Evolutionary conservation across 2,113 vertebrate genomes (phyloP), one percentile per base, ranked within the genome.

Genomic region (Beaufortia kweichowensis): DNA sequence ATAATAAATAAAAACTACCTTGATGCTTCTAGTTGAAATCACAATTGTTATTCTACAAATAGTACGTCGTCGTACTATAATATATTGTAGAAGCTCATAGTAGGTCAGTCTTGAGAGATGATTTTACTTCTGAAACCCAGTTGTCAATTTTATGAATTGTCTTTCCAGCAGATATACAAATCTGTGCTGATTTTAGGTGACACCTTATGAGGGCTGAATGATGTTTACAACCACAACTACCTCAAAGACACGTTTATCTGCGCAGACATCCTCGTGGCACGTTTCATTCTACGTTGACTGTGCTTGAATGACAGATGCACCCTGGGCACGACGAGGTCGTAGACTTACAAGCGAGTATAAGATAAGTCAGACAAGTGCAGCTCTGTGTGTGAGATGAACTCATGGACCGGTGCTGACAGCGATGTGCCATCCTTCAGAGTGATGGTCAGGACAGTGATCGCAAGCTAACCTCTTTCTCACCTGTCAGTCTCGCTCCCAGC

Each of bases 381-480:
- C 55, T 65, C 56, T n/a, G 23, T 60, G 28, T 78, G 72, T 46
- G 48, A 46, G 72, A 59, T 71, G 59, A 28, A 71, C 50, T 35
- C 23, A 15, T 67, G n/a, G 26, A 69, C 66, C 43, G 63, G 11
- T 19, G 43, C 28, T 70, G 78, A 83, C 73, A 72, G 61, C 46
- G 31, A 29, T 41, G 33, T 46, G n/a, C 23, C 68, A 19, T 76
- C 74, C 81, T 71, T 35, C 76, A 86, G 79, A 72, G 75, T 87
- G 84, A 90, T 85, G 86, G 75, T 80, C 84, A 79, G 79, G 88
- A 86, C 82, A 80, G 59, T 85, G 82, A 61, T 81, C 63, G 28
- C 83, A 84, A 82, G 81, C 79, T 90, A 83, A 87, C 84, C 86
- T 89, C 89, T 79, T 31, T 92, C 90, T 94, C 91, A 87, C 88